Conservation (phyloP, 2,113 vertebrate genomes). For the Microtus pennsylvanicus region DNA sequence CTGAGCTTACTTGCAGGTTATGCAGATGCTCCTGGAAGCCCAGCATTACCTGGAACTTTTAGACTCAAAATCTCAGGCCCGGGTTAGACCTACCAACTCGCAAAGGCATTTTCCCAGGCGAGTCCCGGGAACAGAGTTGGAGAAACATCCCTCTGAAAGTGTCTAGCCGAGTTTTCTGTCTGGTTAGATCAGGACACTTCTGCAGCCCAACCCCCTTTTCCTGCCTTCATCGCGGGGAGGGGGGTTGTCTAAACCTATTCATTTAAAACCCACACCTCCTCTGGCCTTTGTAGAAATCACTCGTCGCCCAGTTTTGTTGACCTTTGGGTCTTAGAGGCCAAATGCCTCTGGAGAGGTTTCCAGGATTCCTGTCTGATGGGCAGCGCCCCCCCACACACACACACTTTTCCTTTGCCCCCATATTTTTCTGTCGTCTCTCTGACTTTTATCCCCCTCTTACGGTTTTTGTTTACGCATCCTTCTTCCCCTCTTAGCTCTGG, state of each 20-base stretch:
- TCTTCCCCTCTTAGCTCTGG: not conserved
- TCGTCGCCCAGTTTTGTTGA: not conserved
- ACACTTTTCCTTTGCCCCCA: not conserved
- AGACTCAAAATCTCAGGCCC: not conserved
- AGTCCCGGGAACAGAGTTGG: not conserved
- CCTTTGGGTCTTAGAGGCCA: not conserved
- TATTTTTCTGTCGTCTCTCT: not conserved
- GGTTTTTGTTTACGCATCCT: not conserved
- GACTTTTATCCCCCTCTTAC: not conserved
- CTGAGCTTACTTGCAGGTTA: not conserved
- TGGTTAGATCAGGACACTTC: not conserved
- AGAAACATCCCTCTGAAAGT: not conserved
- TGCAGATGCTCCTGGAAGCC: not conserved
- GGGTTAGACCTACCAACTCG: not conserved
- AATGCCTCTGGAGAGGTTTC: not conserved
- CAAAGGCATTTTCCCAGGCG: conserved; percentile 35
- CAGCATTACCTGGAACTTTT: not conserved
- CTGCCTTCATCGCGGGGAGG: not conserved
- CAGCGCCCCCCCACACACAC: not conserved
- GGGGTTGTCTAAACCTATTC: not conserved
- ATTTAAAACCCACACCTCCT: not conserved
- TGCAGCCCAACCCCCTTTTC: not conserved
- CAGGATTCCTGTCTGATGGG: not conserved
- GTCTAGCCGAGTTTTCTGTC: conserved; percentile 13
- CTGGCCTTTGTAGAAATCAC: not conserved